phyloP scores from a whole-genome alignment of 2,888 invertebrate species.

The Drosophila putrida region DNA sequence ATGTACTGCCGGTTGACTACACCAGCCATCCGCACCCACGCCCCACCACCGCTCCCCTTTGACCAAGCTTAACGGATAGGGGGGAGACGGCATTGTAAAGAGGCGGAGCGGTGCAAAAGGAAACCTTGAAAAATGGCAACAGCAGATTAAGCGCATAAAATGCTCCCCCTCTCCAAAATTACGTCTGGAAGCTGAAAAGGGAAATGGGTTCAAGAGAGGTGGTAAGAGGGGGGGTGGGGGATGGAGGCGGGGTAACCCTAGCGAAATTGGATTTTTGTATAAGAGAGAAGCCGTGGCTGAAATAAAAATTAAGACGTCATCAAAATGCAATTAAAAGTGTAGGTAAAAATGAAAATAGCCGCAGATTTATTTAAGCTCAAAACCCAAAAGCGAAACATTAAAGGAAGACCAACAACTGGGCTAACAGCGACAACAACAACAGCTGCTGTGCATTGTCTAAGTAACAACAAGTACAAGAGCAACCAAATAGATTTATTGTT shows the following conservation, averaged over 20 bases:
- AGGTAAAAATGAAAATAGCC: conserved; percentile 76
- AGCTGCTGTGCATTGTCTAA: conserved; percentile 56
- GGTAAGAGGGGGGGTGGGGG: background rate
- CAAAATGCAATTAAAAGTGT: conserved; percentile 80
- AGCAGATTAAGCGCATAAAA: conserved; percentile 80
- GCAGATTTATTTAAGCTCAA: conserved; percentile 74
- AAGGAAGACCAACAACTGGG: conserved; percentile 15
- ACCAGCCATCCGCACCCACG: conserved; percentile 1
- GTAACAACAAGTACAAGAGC: conserved; percentile 37
- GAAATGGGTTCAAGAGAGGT: background rate
- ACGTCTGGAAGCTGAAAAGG: conserved; percentile 9
- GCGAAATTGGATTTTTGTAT: conserved; percentile 54
- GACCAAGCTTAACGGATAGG: too few species aligned
- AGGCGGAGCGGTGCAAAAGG: conserved; percentile 6
- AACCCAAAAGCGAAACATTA: conserved; percentile 39
- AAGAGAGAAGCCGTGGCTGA: conserved; percentile 32
- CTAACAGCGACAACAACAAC: background rate
- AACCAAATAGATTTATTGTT: conserved; percentile 81
- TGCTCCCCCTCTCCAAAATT: conserved; percentile 17
- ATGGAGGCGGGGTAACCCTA: conserved; percentile 15
- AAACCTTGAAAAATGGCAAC: conserved; percentile 76
- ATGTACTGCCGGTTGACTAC: conserved; percentile 66
- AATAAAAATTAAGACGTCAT: conserved; percentile 81
- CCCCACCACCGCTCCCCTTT: background rate
- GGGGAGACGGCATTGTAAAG: background rate